phyloP scores from a whole-genome alignment of 1,140 invertebrate genomes.

The Drosophila oshimai region DNA sequence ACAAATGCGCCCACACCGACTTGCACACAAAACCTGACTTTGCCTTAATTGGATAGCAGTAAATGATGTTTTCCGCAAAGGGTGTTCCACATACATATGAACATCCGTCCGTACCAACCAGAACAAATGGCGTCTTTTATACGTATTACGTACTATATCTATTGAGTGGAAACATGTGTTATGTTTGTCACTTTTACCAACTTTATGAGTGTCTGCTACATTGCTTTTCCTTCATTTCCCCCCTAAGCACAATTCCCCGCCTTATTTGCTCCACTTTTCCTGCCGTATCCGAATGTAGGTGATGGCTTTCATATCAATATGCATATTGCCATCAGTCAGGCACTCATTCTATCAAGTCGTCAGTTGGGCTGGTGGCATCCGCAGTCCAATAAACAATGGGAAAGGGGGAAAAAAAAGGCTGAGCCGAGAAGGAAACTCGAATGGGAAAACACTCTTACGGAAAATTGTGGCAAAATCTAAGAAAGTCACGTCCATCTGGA shows the following conservation, averaged over 20 bases:
- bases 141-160: constrained; percentile 1
- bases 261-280: constrained; percentile 59
- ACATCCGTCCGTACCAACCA: constrained; percentile 3
- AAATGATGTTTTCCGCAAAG: constrained; percentile 74
- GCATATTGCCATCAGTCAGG: constrained; percentile 60
- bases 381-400: constrained; percentile 56
- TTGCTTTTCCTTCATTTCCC: background rate
- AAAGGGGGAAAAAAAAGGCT: constrained; percentile 6
- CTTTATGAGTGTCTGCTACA: constrained; percentile 22
- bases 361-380: constrained; percentile 44
- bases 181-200: constrained; percentile 26
- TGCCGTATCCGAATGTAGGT: constrained; percentile 37
- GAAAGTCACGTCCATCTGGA: constrained; percentile 28
- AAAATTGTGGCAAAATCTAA: constrained; percentile 2
- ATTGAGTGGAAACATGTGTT: constrained; percentile 43
- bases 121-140: constrained; percentile 13
- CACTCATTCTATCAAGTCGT: constrained; percentile 51
- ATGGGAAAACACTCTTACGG: constrained; percentile 12
- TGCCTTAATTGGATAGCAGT: constrained; percentile 68
- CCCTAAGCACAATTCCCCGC: constrained; percentile 25
- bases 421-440: background rate
- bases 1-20: constrained; percentile 54
- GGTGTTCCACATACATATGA: constrained; percentile 33
- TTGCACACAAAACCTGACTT: constrained; percentile 39
- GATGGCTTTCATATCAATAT: constrained; percentile 69